Evolutionary conservation across 2,797 vertebrate species (phyloP).

Genomic region (Platyrinchus mystaceus): DNA sequence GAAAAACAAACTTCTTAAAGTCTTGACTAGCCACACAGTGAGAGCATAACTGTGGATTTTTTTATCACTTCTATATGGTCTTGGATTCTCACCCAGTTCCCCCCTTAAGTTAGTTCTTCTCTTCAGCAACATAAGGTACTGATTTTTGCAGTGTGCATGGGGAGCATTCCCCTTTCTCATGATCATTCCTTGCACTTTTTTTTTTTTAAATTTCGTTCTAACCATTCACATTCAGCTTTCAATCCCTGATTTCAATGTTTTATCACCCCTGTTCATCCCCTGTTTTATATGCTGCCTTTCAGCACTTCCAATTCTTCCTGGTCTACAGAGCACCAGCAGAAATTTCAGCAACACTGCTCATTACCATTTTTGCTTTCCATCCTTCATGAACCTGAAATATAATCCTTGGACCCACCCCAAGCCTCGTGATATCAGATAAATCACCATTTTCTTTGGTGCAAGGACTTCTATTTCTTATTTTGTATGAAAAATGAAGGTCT

Average conservation of each 20-base stretch:
- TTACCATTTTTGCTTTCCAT: background rate
- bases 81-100: background rate
- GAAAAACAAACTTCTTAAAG: background rate
- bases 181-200: background rate
- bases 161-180: background rate
- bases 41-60: background rate
- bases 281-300: background rate
- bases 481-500: background rate
- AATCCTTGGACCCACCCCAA: background rate
- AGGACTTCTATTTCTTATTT: background rate
- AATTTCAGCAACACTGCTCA: constrained; percentile 10
- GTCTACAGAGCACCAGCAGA: background rate
- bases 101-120: background rate
- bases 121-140: background rate
- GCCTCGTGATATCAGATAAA: background rate
- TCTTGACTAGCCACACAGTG: background rate
- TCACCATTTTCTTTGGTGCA: background rate
- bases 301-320: background rate
- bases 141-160: background rate
- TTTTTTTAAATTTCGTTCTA: background rate
- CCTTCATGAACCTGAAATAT: background rate
- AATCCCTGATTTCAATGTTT: background rate
- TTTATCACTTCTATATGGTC: background rate
- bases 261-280: background rate
- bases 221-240: background rate